These are phyloP conservation scores for Hypsopygia costalis DNA, from an alignment of 2,888 invertebrate genomes.

Conservation along the genomic window DNA sequence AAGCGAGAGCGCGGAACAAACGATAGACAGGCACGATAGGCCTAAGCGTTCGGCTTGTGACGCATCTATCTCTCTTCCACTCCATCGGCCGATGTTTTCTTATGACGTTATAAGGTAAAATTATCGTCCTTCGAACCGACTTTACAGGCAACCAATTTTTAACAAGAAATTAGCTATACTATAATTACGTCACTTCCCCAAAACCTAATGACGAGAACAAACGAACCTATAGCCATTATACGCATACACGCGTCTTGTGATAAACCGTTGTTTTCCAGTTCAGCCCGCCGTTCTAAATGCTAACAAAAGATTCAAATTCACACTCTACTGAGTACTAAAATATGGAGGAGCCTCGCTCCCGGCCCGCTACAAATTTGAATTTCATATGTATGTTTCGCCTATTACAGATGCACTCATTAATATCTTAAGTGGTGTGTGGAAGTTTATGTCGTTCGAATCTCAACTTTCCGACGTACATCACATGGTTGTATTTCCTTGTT, in stretches of 20 bases:
- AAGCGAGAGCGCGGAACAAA: no score
- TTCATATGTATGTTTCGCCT: constrained; percentile 80
- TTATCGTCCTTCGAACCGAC: no score
- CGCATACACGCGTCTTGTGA: constrained; percentile 34
- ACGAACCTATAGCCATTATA: no score
- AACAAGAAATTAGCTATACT: no score
- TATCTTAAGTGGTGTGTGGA: constrained; percentile 78
- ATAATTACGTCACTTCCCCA: no score
- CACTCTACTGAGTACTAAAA: constrained; percentile 79
- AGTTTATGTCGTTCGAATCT: constrained; percentile 39
- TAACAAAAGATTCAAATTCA: constrained; percentile 80
- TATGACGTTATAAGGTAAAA: no score
- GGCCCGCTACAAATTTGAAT: constrained; percentile 77
- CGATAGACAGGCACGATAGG: no score
- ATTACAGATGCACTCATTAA: constrained; percentile 80
- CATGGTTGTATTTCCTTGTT: constrained; percentile 27
- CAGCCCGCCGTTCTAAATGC: constrained; percentile 65
- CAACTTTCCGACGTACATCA: constrained; percentile 35
- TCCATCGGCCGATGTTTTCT: no score
- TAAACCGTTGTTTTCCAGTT: constrained; percentile 57
- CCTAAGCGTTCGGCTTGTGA: no score
- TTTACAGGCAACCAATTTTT: no score
- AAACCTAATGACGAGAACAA: no score
- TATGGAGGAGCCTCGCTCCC: constrained; percentile 76
- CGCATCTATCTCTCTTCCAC: no score